These are phyloP conservation scores for Balearica regulorum DNA, from an alignment of 2,797 vertebrate species.

Conservation along the genomic window DNA sequence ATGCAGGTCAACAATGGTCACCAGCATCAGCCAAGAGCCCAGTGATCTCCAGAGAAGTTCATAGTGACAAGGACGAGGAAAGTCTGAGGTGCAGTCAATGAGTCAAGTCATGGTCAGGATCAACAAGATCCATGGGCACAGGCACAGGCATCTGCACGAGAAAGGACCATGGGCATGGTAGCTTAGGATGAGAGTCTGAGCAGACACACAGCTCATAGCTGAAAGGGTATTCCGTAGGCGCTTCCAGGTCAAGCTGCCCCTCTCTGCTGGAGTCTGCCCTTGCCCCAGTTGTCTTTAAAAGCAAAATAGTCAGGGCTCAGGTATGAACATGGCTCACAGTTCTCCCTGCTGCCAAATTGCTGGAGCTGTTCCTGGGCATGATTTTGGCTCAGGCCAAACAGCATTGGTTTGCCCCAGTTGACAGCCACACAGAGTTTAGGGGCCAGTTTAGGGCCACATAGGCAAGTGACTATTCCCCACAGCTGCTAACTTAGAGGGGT, in stretches of 20 bases:
- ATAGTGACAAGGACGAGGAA: neutral
- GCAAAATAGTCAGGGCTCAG: neutral
- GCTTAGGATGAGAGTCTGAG: too few species aligned
- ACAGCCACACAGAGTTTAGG: neutral
- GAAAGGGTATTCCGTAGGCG: neutral
- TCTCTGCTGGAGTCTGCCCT: neutral
- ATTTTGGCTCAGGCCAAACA: neutral
- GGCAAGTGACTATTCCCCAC: neutral
- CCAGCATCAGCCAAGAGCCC: neutral
- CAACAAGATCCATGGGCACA: neutral
- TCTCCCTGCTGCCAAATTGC: neutral
- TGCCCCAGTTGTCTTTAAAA: neutral
- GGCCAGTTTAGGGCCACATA: neutral
- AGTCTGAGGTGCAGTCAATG: rapidly evolving
- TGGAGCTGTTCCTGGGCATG: neutral
- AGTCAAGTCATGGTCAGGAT: neutral
- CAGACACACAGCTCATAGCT: neutral
- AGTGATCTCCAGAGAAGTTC: neutral
- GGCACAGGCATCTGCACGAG: neutral
- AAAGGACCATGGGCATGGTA: neutral
- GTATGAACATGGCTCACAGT: neutral
- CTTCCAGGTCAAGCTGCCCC: neutral
- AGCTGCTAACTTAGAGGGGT: neutral
- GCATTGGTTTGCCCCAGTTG: too few species aligned
- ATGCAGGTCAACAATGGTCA: neutral